Evolutionary conservation across 2,797 vertebrate species (phyloP).

Genomic region (Monodelphis domestica): DNA sequence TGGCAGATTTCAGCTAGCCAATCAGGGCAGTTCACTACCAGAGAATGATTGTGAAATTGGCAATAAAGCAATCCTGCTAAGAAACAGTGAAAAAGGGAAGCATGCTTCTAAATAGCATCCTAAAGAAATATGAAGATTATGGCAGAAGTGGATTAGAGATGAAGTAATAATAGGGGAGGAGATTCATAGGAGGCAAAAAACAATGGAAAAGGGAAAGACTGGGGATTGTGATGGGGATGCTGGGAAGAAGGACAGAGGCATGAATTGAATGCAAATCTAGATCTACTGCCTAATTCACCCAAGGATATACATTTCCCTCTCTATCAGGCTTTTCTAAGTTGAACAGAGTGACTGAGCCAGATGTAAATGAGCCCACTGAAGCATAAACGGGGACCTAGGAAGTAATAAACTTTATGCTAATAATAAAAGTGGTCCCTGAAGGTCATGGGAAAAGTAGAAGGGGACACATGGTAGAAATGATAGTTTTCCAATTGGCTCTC

Average conservation of each 20-base stretch:
- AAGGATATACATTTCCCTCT: not conserved
- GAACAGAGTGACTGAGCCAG: constrained; percentile 5
- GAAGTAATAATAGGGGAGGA: not conserved
- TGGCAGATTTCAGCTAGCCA: not conserved
- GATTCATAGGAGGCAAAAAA: not conserved
- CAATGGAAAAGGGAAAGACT: not conserved
- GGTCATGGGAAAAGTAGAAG: constrained; percentile 7
- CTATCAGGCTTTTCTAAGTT: not conserved
- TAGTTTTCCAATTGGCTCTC: constrained; percentile 1
- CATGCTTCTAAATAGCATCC: not conserved
- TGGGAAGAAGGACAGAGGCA: constrained; percentile 22
- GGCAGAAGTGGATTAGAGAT: not conserved
- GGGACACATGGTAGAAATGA: not conserved
- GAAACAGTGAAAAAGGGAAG: not conserved
- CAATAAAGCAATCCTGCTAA: constrained; percentile 23
- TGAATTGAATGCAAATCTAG: not conserved
- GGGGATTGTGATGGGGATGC: not conserved
- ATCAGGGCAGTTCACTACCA: not conserved
- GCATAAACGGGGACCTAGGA: constrained; percentile 19
- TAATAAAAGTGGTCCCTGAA: constrained; percentile 43
- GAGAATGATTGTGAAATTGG: not conserved
- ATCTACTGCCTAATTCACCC: not conserved
- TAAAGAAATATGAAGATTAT: not conserved
- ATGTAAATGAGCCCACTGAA: constrained; percentile 21
- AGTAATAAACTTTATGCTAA: constrained; percentile 48